These are phyloP conservation scores for Myotis findleyi DNA, from an alignment of 2,797 vertebrate genomes.

Conservation along the genomic window DNA sequence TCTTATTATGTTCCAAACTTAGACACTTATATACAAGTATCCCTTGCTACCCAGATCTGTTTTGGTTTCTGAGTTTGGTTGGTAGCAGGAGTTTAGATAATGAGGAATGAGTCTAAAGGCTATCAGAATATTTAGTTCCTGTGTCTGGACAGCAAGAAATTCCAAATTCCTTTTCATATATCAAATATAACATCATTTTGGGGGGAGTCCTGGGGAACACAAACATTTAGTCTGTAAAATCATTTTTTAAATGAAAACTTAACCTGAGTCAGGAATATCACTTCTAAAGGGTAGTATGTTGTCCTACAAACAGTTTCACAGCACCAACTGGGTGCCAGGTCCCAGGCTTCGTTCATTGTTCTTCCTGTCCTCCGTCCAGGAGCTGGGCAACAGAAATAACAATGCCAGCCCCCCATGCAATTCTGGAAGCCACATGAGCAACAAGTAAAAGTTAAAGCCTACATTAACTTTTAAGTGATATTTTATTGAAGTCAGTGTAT, in stretches of 20 bases:
- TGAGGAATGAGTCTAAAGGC: neutral
- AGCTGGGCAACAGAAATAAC: neutral
- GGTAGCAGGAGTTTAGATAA: neutral
- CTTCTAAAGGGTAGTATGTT: neutral
- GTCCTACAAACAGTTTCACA: neutral
- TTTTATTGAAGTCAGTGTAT: slow-evolving; percentile 23
- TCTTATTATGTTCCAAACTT: neutral
- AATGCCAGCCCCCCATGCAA: neutral
- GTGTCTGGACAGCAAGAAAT: neutral
- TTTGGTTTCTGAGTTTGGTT: neutral
- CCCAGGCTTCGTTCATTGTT: neutral
- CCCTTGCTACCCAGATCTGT: neutral
- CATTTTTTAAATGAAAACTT: neutral
- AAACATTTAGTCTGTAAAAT: neutral
- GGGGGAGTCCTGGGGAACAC: too few species aligned
- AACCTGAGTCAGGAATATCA: neutral
- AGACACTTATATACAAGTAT: neutral
- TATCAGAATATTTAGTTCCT: neutral
- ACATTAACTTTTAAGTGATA: neutral
- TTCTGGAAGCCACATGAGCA: neutral
- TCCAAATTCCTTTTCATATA: neutral
- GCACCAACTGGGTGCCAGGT: neutral
- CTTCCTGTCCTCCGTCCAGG: neutral
- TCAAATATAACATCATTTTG: neutral
- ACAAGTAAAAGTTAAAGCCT: neutral